Conservation (phyloP, 2,888 invertebrate species). For the Heterodera filipjevi region DNA sequence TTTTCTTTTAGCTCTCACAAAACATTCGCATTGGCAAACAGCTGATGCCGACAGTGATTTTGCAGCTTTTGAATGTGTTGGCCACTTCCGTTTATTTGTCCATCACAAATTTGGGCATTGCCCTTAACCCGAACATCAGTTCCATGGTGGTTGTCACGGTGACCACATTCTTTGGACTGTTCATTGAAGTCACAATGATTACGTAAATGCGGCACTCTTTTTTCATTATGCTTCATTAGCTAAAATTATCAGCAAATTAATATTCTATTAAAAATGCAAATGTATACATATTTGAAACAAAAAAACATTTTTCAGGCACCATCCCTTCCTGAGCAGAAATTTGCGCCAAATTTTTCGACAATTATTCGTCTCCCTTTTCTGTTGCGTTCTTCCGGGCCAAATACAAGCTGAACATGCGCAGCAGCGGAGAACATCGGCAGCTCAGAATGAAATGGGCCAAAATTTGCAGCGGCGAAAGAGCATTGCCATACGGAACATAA, state of each 20-base stretch:
- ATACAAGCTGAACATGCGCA: background rate
- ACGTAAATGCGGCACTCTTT: background rate
- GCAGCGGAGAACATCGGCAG: background rate
- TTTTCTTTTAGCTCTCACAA: background rate
- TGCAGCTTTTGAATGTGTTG: background rate
- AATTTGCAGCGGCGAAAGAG: background rate
- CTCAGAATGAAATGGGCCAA: too few relatives aligned
- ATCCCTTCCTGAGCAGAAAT: slow-evolving; percentile 2
- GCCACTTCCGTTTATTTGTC: background rate
- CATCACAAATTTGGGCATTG: background rate
- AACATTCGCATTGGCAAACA: slow-evolving; percentile 15
- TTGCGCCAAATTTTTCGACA: background rate
- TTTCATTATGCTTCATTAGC: background rate
- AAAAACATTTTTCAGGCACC: background rate
- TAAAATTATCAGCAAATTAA: background rate
- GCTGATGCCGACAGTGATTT: background rate
- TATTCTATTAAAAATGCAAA: too few relatives aligned
- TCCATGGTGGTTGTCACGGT: background rate
- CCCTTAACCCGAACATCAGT: background rate
- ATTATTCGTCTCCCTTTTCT: background rate
- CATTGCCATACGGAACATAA: background rate
- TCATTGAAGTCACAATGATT: slow-evolving; percentile 16
- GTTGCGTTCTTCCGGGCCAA: background rate
- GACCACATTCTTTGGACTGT: background rate
- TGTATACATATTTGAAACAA: too few relatives aligned